Percentiles rank a stretch among this genome's conserved stretches.
Evolutionary conservation across 2,888 invertebrate species (phyloP).

Genomic region (Cataglyphis rosenhaueri): DNA sequence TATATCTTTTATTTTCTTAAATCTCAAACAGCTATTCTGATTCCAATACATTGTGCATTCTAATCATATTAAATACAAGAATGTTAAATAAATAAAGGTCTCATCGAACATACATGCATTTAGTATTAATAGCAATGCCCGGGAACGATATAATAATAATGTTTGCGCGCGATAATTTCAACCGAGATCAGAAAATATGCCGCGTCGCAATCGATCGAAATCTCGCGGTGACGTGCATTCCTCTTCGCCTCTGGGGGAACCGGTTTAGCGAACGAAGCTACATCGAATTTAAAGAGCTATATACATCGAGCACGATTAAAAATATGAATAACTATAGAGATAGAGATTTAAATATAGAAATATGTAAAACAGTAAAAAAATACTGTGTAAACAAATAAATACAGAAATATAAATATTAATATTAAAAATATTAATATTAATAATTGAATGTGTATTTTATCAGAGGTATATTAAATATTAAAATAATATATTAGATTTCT

Average conservation of each 20-base stretch:
- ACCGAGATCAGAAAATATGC: slow-evolving; percentile 47
- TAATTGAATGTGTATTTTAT: neutral
- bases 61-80: neutral
- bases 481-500: neutral
- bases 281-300: slow-evolving; percentile 41
- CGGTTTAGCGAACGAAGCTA: slow-evolving; percentile 41
- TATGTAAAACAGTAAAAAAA: neutral
- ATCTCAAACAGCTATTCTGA: neutral
- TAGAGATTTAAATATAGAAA: neutral
- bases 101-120: neutral
- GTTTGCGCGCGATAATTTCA: slow-evolving; percentile 30
- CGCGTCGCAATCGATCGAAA: slow-evolving; percentile 44
- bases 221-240: slow-evolving; percentile 48
- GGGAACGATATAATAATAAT: slow-evolving; percentile 16
- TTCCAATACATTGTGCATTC: neutral
- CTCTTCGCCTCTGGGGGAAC: slow-evolving; percentile 45
- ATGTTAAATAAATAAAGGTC: slow-evolving; percentile 1
- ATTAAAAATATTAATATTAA: no score
- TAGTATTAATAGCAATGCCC: slow-evolving; percentile 11
- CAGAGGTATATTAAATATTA: neutral
- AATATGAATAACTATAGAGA: slow-evolving; percentile 8
- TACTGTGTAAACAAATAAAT: neutral
- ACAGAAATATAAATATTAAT: neutral
- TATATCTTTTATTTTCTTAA: neutral
- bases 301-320: slow-evolving; percentile 21